Base-by-base conservation (phyloP, 2,888 invertebrate genomes). In the Atrina japonica region DNA sequence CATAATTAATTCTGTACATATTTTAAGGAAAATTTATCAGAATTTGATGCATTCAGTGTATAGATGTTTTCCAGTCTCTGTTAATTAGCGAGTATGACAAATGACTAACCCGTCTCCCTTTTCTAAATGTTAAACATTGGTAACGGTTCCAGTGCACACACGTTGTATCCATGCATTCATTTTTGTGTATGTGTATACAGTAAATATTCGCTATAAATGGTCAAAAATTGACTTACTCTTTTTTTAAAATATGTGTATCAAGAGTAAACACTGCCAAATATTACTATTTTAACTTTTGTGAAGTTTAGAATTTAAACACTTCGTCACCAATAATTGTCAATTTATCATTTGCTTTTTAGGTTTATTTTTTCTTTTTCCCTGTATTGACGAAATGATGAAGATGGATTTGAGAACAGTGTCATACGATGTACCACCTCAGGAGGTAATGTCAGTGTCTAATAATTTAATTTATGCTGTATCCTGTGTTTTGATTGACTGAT, bases 361-460 rank as follows among this genome's bases (percentile, higher is more conserved):
- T 50, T 75, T 88, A 35, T 88, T 88, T 75, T 88, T 86, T 76
- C 78, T 88, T 43, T 75, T 86, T 25, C 88, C 88, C 7, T 88
- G 88, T 74, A 85, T 87, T 53, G 88, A 88, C 65, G 78, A 83
- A 7, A 87, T 86, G 76, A 86, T 77, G 29, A 84, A 85, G 61
- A 86, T 89, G 16, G 89, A 89, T 74, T 77, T 89, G 70, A 80
- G 89, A 63, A 88, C 88, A 6, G 83, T 90, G 71, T 89, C 91
- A n/a, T 91, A 90, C 69, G 91, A 91, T 76, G 90, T 91, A 5
- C 90, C 90, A 1, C 89, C 90, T 6, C 91, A 91, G 64, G 88
- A 88, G 80, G 88, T 88, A 73, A 60, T 77, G 63, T 11, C 23
- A 18, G n/a, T 50, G 21, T 21, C 9, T 23, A 41, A 41, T 25